Evolutionary conservation across 1,140 invertebrate species (phyloP), one percentile per base, ranked within the genome.

Genomic region (Drosophila truncata): DNA sequence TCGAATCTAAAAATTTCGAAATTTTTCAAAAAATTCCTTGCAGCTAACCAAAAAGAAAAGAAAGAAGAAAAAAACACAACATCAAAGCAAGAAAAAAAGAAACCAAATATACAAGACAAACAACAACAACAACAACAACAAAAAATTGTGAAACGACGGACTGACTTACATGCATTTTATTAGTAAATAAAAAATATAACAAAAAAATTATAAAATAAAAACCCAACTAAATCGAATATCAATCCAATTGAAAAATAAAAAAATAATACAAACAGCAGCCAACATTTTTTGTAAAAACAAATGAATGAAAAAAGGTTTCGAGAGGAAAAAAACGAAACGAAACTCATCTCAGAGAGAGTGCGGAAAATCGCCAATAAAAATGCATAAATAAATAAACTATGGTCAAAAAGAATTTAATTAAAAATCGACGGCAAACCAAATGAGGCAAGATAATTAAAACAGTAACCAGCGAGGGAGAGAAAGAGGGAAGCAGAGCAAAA

Each of bases 121-220:
- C 27, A 35, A 46, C 49, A 49, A 46, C 6, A 27, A 29, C 27
- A 54, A 47, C 73, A 79, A 88, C 82, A 90, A 29, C 27, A 59
- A 77, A 79, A 88, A 88, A 90, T 88, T 88, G 85, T 90, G 84
- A 90, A 88, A 88, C 84, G 84, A 88, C 84, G 84, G 84, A 88
- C 84, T 88, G 84, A 88, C 84, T 88, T 88, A 84, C 85, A 88
- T 88, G 84, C 84, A 88, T 88, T 88, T 88, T 87, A 87, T 87
- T 90, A 87, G 83, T 87, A 87, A 75, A 88, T 88, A 88, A 85
- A 31, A 66, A 75, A 78, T 44, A 60, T 33, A 39, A 33, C 31
- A 33, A 31, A 25, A 65, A 29, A 57, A 50, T 27, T 2, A 49
- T 46, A 25, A 55, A 46, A 41, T 10, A 47, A 16, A 27, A 49